Evolutionary conservation across 2,888 invertebrate genomes (phyloP), one percentile per base, ranked within the genome.

Genomic region (Epistrophella euchroma): DNA sequence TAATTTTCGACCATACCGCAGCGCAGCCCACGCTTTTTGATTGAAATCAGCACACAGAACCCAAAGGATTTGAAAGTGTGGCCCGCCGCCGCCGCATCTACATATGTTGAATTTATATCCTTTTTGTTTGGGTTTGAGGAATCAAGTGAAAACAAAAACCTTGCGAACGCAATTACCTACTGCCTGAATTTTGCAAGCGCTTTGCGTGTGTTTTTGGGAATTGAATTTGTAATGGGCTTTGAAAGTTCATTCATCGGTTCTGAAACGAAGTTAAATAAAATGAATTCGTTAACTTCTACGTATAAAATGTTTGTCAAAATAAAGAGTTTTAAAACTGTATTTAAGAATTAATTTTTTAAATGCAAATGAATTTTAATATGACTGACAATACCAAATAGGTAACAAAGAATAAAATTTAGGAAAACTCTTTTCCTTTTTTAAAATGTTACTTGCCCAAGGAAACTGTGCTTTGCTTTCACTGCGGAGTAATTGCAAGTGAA

Each of bases 1-100:
- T 68, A 56, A 76, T 82, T 66, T 76, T 37, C n/a, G 10, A 19
- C 72, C 11, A n/a, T n/a, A 47, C 66, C 73, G 32, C 43, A 13
- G 13, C 35, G 2, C 1, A 7, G 7, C 19, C 62, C 50, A 22
- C 19, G 10, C 50, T 68, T 68, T 68, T 37, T 52, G 68, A 68
- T 68, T 50, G 68, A 68, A 68, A 68, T 37, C 52, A 35, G 25
- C 50, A 25, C 52, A 25, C 37, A 25, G n/a, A 25, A 35, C 68
- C 68, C 68, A 66, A 47, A 66, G 66, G 66, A 66, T 66, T 66
- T 66, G 19, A 35, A 50, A 66, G 35, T 66, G 32, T 35, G 66
- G 15, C 64, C 64, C 45, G 17, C 43, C 32, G 28, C 4, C 28
- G 28, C 25, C 25, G 28, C n/a, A 64, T 5, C 35, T 7, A 37